Base-by-base conservation (phyloP, 2,797 vertebrate genomes). In the Xenopus petersii region DNA sequence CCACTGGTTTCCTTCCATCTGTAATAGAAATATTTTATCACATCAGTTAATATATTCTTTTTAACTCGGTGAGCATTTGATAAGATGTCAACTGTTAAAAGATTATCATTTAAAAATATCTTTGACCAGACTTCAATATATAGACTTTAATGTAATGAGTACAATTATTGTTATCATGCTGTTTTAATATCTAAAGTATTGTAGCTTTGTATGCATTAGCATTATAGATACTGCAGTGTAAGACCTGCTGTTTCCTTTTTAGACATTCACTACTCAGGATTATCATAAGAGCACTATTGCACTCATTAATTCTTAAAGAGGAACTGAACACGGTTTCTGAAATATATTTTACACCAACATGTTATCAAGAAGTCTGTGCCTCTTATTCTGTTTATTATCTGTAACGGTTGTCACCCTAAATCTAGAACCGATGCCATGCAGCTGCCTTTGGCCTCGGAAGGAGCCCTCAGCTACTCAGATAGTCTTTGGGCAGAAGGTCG, bases 161-260 rank as follows among this genome's bases (percentile, higher is more conserved):
- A 72, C 64, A 77, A 72, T 77, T 71, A 72, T 60, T 77, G 63
- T 77, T 77, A 77, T 72, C 56, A 55, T 26, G 17, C 21, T 15
- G 48, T 17, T 56, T 48, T 67, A 17, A 24, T 55, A 67, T 72
- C 58, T 67, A 13, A 26, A 61, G 63, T 24, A 65, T 64, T 11
- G 5, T 61, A 16, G 68, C 54, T 76, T 71, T 71, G 55, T 56
- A 26, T 72, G 56, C 62, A 30, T 42, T 46, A 60, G 33, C 16
- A 59, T 15, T 24, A 17, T 42, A 15, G 5, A 42, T 33, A 47
- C 3, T 64, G 36, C 12, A 36, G n/a, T 56, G 49, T 24, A 36
- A 47, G 12, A 2, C 6, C 15, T 65, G 30, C 15, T 60, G 9
- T 60, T 67, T 48, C 59, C 56, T 61, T 67, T 67, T 21, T 68